These are phyloP conservation scores for Rhineura floridana DNA, from an alignment of 2,113 vertebrate species.

Conservation along the genomic window DNA sequence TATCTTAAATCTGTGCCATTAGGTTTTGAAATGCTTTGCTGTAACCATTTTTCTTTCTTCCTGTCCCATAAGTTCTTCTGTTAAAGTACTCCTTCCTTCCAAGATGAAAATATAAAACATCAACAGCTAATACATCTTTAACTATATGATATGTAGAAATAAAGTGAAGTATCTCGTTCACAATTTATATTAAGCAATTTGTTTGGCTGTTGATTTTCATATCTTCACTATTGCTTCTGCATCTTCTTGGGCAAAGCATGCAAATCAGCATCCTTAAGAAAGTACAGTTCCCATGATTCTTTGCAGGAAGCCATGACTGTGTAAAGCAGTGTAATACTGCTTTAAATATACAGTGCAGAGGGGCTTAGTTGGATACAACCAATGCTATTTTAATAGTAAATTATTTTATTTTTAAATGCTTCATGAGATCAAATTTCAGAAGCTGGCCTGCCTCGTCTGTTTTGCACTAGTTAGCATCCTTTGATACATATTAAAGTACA, in stretches of 20 bases:
- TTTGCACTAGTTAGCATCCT: constrained; percentile 48
- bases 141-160: background rate
- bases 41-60: background rate
- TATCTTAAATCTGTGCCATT: background rate
- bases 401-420: constrained; percentile 17
- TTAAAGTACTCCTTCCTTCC: background rate
- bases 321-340: too few relatives aligned
- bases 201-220: background rate
- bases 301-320: too few relatives aligned
- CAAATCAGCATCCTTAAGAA: background rate
- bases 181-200: background rate
- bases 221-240: background rate
- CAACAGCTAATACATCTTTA: background rate
- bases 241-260: background rate
- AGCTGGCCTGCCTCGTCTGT: constrained; percentile 23
- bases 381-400: constrained; percentile 56
- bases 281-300: too few relatives aligned
- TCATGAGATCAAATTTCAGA: constrained; percentile 41
- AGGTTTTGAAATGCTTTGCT: background rate
- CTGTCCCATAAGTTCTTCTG: background rate
- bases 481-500: constrained; percentile 54
- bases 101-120: background rate
- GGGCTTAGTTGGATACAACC: too few relatives aligned
- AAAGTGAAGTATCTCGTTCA: background rate
- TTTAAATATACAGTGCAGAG: too few relatives aligned